Evolutionary conservation across 2,113 vertebrate species (phyloP), one percentile per base, ranked within the genome.

Genomic region (Chloebia gouldiae): DNA sequence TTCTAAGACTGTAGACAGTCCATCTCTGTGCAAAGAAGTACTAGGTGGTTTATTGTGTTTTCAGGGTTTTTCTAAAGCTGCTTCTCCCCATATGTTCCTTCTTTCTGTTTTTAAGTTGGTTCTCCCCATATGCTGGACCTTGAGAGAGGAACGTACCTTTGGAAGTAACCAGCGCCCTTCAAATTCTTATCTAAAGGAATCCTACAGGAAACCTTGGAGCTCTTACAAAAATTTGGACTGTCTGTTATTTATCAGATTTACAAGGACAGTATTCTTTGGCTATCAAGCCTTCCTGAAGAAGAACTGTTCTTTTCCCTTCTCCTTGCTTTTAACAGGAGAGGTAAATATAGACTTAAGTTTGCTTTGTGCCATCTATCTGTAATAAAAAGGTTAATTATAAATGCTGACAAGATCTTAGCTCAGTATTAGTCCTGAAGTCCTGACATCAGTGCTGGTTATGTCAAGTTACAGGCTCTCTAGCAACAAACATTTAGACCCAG

Each of bases 151-250:
- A 92, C 28, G 11, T 92, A 96, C 93, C 96, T 96, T 97, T 59
- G 17, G 76, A 96, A 96, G 69, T 64, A 75, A 95, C 70, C 79
- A 95, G 70, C 0, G 5, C 84, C 95, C 94, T 97, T 97, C 96
- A 95, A 94, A 96, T 96, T 92, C 86, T 96, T 97, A 97, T 97
- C 97, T 95, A 82, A 96, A 96, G 88, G 76, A 97, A 97, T 96
- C 92, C 94, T 60, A 88, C 66, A 93, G 81, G 90, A 91, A 97
- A 97, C 93, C 96, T 97, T 97, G 97, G 88, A 97, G 72, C 87
- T 86, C 64, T 94, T 90, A 94, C 69, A 95, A 97, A 94, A 97
- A 95, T 88, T 93, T 95, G 66, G 86, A 65, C 75, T 79, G 86
- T 86, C 71, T 96, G 88, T 94, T 94, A 91, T 94, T 96, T 97